Conservation (phyloP, 2,797 vertebrate species). For the Microtus obscurus region DNA sequence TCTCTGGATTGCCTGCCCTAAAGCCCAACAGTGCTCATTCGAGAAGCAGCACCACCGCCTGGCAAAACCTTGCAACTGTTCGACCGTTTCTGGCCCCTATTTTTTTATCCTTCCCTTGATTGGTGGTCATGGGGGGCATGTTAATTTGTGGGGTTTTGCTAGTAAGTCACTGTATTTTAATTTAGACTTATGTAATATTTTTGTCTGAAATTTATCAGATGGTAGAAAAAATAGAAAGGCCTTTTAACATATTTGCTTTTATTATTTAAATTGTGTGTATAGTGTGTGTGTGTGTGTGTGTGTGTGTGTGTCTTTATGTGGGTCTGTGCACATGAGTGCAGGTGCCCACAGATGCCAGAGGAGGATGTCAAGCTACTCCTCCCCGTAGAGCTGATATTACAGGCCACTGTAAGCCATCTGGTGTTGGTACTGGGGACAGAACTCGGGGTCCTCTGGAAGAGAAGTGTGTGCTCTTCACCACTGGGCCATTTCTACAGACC, state of each 20-base stretch:
- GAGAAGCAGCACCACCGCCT: not conserved
- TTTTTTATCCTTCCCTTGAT: not conserved
- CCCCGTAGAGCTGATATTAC: not conserved
- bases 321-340: not conserved
- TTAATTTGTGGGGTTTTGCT: not conserved
- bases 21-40: not conserved
- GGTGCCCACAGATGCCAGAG: not conserved
- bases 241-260: not conserved
- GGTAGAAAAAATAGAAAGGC: conserved; percentile 24
- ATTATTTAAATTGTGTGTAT: not conserved
- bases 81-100: not conserved
- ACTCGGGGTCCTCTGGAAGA: not conserved
- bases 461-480: not conserved
- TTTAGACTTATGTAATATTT: not conserved
- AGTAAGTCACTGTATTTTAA: conserved; percentile 28
- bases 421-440: not conserved
- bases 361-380: not conserved
- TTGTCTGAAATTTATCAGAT: conserved; percentile 20
- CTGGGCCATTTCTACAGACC: not conserved
- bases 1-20: not conserved
- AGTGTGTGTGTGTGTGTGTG: too few species aligned
- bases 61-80: not conserved
- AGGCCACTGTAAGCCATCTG: not conserved
- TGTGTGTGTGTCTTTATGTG: not conserved
- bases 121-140: not conserved